phyloP scores from a whole-genome alignment of 2,113 vertebrate species.

The Istiophorus platypterus region DNA sequence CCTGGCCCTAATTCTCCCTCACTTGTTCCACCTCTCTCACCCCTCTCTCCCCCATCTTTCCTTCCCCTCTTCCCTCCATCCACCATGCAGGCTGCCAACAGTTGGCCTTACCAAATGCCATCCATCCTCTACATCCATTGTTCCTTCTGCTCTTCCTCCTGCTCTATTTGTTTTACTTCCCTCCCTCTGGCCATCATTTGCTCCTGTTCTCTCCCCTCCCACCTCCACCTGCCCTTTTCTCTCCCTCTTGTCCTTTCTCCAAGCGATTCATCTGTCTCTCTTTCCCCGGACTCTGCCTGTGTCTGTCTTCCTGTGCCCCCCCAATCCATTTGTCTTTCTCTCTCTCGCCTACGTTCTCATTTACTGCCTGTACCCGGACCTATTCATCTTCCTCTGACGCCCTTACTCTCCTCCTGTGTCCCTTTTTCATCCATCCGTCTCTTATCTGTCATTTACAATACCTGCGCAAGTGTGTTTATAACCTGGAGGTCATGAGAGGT shows the following conservation, averaged over 20 bases:
- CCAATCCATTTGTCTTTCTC: not conserved
- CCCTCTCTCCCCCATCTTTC: not conserved
- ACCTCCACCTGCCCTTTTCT: conserved; percentile 49
- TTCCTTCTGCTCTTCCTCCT: conserved; percentile 2
- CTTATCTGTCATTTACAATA: conserved; percentile 36
- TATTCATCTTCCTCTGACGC: conserved; percentile 49
- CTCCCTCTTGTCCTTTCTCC: conserved; percentile 22
- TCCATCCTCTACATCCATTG: conserved; percentile 11
- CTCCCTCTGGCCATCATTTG: conserved; percentile 36
- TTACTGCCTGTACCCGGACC: conserved; percentile 26
- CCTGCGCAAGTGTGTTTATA: conserved; percentile 54
- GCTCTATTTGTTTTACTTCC: conserved; percentile 39
- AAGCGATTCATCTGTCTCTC: conserved; percentile 36
- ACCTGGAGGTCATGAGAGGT: conserved; percentile 25
- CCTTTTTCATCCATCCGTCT: conserved; percentile 26
- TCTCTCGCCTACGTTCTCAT: conserved; percentile 14
- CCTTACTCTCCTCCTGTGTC: conserved; percentile 12
- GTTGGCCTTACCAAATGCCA: conserved; percentile 42
- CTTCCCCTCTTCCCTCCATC: conserved; percentile 31
- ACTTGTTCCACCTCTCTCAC: conserved; percentile 17
- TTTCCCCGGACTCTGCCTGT: conserved; percentile 3
- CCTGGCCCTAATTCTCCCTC: conserved; percentile 2
- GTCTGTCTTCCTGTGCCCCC: conserved; percentile 11
- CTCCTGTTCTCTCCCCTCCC: conserved; percentile 35
- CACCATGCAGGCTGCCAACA: conserved; percentile 45